A percentile compares a stretch with the other conserved stretches of the same genome.
Evolutionary conservation across 2,888 invertebrate species (phyloP).

Genomic region (Caenorhabditis wallacei): DNA sequence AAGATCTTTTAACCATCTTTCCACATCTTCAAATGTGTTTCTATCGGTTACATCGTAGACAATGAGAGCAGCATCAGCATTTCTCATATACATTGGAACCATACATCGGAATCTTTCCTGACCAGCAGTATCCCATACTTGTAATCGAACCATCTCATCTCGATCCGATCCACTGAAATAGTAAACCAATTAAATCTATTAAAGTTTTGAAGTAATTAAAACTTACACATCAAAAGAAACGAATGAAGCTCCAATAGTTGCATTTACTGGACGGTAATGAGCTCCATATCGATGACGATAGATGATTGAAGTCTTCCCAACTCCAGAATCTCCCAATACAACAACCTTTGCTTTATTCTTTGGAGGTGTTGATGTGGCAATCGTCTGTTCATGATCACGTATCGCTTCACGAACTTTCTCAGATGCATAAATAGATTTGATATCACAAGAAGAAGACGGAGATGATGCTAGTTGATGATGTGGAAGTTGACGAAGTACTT

Average conservation of each 20-base stretch:
- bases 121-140: slow-evolving; percentile 81
- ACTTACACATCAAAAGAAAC: slow-evolving; percentile 73
- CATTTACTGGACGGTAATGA: slow-evolving; percentile 67
- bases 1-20: slow-evolving; percentile 74
- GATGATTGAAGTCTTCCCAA: slow-evolving; percentile 74
- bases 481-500: slow-evolving; percentile 61
- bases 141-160: slow-evolving; percentile 66
- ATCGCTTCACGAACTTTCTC: slow-evolving; percentile 72
- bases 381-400: slow-evolving; percentile 67
- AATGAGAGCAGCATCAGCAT: slow-evolving; percentile 76
- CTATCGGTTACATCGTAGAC: slow-evolving; percentile 79
- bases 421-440: slow-evolving; percentile 68
- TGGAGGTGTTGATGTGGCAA: slow-evolving; percentile 51
- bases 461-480: slow-evolving; percentile 49
- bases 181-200: not conserved
- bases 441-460: slow-evolving; percentile 45
- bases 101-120: slow-evolving; percentile 80
- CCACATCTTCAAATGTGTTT: slow-evolving; percentile 76
- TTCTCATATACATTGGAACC: slow-evolving; percentile 81
- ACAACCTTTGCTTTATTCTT: slow-evolving; percentile 72
- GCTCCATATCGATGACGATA: slow-evolving; percentile 74
- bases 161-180: slow-evolving; percentile 63
- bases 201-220: not conserved
- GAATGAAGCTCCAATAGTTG: slow-evolving; percentile 79
- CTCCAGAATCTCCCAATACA: slow-evolving; percentile 72